Evolutionary conservation across 2,797 vertebrate species (phyloP).

Genomic region (Harpagifer antarcticus): DNA sequence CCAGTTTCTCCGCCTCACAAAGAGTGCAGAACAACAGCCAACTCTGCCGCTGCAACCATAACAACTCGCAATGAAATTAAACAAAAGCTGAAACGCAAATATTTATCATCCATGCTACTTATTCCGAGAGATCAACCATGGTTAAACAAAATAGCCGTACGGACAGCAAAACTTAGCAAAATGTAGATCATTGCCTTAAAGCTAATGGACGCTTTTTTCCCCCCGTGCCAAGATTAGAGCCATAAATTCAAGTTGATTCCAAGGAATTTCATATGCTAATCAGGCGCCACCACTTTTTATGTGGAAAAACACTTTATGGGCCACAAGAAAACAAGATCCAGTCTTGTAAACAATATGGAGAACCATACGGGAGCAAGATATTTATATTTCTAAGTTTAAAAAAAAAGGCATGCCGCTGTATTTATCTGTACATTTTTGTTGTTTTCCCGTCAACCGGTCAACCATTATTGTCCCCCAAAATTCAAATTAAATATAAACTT

Average conservation of each 20-base stretch:
- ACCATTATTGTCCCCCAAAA: too few relatives aligned
- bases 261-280: constrained; percentile 86
- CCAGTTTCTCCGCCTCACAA: constrained; percentile 78
- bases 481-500: too few relatives aligned
- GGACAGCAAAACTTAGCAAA: constrained; percentile 28
- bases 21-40: constrained; percentile 75
- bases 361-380: constrained; percentile 18
- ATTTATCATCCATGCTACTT: constrained; percentile 64
- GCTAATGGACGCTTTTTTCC: constrained; percentile 45
- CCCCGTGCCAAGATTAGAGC: constrained; percentile 70
- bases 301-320: constrained; percentile 72
- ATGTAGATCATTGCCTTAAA: constrained; percentile 47
- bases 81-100: constrained; percentile 71
- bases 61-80: constrained; percentile 73
- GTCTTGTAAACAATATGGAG: constrained; percentile 61
- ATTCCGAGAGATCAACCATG: constrained; percentile 56
- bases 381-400: constrained; percentile 15
- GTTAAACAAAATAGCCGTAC: constrained; percentile 30
- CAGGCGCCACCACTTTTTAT: constrained; percentile 75
- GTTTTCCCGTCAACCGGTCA: too few relatives aligned
- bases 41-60: constrained; percentile 77
- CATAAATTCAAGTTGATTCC: constrained; percentile 82
- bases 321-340: constrained; percentile 57
- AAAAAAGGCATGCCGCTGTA: constrained; percentile 3
- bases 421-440: neutral